phyloP scores from a whole-genome alignment of 2,113 vertebrate genomes.

The Phodopus roborovskii region DNA sequence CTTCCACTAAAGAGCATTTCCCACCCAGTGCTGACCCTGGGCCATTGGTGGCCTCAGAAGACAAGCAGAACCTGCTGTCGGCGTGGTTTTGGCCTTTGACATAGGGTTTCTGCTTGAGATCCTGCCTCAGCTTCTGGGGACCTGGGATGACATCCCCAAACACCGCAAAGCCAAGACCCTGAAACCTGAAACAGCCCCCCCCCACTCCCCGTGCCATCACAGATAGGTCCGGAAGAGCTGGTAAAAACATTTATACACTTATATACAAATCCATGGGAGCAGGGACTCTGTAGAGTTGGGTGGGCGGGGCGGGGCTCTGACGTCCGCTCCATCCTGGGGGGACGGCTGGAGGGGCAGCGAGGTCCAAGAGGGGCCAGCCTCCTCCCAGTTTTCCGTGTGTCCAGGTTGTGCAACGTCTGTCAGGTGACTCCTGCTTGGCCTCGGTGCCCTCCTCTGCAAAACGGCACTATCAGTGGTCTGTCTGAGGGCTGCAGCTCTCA shows the following conservation, averaged over 20 bases:
- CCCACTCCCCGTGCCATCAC: background rate
- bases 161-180: background rate
- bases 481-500: too few species aligned
- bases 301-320: background rate
- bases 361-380: background rate
- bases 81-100: background rate
- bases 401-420: background rate
- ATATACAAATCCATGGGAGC: conserved; percentile 58
- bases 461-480: background rate
- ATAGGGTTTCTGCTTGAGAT: background rate
- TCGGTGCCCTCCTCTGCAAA: conserved; percentile 39
- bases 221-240: conserved; percentile 46
- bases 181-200: background rate
- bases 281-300: conserved; percentile 29
- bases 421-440: conserved; percentile 24
- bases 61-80: background rate
- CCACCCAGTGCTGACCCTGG: background rate
- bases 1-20: too few species aligned
- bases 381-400: background rate
- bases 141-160: background rate
- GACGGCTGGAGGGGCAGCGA: fast-evolving
- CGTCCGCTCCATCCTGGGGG: background rate
- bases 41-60: background rate
- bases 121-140: background rate
- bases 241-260: conserved; percentile 52